Evolutionary conservation across 2,888 invertebrate species (phyloP).

Genomic region (Pilophorus perplexus): DNA sequence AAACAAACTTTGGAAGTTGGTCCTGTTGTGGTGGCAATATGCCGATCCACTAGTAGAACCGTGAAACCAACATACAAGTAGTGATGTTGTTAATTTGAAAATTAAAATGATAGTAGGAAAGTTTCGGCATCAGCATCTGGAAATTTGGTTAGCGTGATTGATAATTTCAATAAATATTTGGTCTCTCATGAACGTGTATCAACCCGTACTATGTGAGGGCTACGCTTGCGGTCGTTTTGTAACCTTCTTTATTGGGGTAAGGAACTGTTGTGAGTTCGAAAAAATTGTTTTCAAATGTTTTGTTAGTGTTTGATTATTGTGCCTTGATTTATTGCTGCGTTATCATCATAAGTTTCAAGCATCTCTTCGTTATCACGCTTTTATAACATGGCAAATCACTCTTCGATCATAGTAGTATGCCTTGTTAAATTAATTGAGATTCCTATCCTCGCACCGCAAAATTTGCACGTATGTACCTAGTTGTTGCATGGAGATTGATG

Average conservation of each 20-base stretch:
- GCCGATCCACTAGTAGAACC: slow-evolving; percentile 17
- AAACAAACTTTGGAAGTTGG: too few relatives aligned
- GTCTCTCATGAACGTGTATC: not conserved
- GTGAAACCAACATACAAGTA: slow-evolving; percentile 17
- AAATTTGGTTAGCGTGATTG: slow-evolving; percentile 21
- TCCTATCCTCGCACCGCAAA: not conserved
- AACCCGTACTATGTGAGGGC: slow-evolving; percentile 23
- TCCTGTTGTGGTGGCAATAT: slow-evolving; percentile 23
- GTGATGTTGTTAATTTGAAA: slow-evolving; percentile 10
- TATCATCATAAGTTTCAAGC: not conserved
- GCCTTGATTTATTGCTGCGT: not conserved
- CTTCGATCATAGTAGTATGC: too few relatives aligned
- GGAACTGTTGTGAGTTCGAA: slow-evolving; percentile 31
- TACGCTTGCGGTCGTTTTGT: slow-evolving; percentile 30
- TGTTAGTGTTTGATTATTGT: slow-evolving; percentile 2
- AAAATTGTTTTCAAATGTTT: slow-evolving; percentile 25
- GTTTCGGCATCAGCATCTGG: not conserved
- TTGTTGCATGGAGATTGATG: too few relatives aligned
- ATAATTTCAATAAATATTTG: not conserved
- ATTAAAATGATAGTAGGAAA: slow-evolving; percentile 20
- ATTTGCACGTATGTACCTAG: too few relatives aligned
- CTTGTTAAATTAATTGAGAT: too few relatives aligned
- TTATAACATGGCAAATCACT: too few relatives aligned
- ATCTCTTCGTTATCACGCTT: not conserved
- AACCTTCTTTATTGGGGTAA: slow-evolving; percentile 30